A percentile compares a stretch with the other conserved stretches of the same genome.
Conservation (phyloP, 2,113 vertebrate species). For the Chamaetylas fuelleborni region DNA sequence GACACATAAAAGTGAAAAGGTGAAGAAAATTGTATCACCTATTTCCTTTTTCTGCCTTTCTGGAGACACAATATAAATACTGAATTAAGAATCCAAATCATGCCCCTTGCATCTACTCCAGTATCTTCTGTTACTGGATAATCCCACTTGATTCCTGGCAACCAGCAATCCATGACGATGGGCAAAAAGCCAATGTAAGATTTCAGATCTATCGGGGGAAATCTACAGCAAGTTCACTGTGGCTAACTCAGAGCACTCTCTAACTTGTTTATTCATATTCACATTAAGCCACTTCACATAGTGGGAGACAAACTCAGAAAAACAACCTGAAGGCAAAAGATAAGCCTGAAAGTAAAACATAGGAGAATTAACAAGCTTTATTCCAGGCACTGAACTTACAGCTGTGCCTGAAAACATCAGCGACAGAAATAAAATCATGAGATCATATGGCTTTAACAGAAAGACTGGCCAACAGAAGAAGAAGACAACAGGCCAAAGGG, state of each 20-base stretch:
- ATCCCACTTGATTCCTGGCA: neutral
- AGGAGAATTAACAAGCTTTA: neutral
- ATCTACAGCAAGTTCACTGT: neutral
- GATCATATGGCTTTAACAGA: neutral
- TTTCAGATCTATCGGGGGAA: neutral
- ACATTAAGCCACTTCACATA: neutral
- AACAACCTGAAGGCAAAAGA: constrained; percentile 20
- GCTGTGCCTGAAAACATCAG: neutral
- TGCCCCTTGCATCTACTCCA: neutral
- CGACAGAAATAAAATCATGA: neutral
- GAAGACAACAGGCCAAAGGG: neutral
- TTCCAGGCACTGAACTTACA: neutral
- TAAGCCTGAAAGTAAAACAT: neutral
- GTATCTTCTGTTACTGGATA: neutral
- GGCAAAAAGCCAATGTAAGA: neutral
- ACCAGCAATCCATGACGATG: neutral
- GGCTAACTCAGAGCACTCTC: neutral
- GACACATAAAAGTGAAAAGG: neutral
- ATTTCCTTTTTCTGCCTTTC: neutral
- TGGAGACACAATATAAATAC: neutral
- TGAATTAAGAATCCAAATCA: neutral
- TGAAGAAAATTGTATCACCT: neutral
- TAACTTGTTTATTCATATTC: neutral
- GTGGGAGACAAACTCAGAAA: neutral
- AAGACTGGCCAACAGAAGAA: neutral